These are phyloP conservation scores for Strix uralensis DNA, from an alignment of 2,113 vertebrate genomes.

Conservation along the genomic window DNA sequence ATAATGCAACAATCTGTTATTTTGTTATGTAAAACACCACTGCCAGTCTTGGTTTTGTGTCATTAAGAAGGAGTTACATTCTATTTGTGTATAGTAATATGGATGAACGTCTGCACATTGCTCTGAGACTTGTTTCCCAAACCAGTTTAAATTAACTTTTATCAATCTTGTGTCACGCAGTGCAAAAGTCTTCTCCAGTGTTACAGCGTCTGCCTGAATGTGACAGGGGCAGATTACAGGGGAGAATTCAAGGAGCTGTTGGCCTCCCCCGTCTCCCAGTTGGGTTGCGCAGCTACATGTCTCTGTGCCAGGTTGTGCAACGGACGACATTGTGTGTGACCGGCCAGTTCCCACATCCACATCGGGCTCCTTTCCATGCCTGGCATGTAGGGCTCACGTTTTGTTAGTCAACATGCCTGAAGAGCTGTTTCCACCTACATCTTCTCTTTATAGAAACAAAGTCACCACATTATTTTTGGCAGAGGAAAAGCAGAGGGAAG, in stretches of 20 bases:
- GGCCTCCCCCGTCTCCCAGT: background rate
- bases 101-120: background rate
- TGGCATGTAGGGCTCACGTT: background rate
- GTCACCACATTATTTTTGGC: background rate
- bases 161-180: background rate
- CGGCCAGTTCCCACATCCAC: background rate
- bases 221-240: background rate
- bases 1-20: conserved; percentile 16
- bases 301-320: conserved; percentile 15
- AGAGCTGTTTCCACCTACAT: conserved; percentile 13
- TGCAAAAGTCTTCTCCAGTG: background rate
- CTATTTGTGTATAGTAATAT: background rate
- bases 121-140: background rate
- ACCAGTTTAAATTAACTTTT: background rate
- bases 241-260: background rate
- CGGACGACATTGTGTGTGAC: background rate
- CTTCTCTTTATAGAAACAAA: conserved; percentile 18
- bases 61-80: background rate
- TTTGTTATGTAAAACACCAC: conserved; percentile 33
- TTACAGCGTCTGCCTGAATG: background rate
- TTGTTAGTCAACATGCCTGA: background rate
- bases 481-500: background rate
- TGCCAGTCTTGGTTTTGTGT: background rate
- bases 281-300: background rate
- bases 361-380: background rate